Evolutionary conservation across 2,113 vertebrate species (phyloP).

Genomic region (Archilochus colubris): DNA sequence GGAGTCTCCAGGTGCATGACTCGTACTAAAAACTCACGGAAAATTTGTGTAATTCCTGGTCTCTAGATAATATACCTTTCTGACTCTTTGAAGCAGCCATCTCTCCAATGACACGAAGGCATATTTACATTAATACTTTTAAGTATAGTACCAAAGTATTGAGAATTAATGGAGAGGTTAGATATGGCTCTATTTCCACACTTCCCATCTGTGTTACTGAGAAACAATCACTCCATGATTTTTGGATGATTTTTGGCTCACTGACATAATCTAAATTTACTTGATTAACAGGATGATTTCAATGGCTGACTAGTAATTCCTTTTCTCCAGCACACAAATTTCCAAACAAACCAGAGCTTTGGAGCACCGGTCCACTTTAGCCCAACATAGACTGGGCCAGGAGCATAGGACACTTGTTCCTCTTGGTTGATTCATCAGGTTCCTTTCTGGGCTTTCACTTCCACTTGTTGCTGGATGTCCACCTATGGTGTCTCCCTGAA

Average conservation of each 20-base stretch:
- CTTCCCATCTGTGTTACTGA: neutral
- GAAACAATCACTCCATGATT: neutral
- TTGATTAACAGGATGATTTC: neutral
- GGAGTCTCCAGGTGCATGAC: neutral
- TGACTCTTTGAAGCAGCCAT: neutral
- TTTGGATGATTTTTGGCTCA: neutral
- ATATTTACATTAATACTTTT: neutral
- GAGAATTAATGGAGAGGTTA: neutral
- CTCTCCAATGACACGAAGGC: neutral
- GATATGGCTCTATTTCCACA: neutral
- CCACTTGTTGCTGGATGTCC: neutral
- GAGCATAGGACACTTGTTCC: fast-evolving
- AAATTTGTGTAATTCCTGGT: neutral
- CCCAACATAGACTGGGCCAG: fast-evolving
- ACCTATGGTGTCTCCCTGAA: neutral
- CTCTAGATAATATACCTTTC: neutral
- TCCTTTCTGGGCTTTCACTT: neutral
- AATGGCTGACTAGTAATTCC: fast-evolving
- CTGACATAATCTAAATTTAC: neutral
- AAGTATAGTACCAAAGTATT: neutral
- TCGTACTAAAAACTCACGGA: neutral
- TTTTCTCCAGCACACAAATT: neutral
- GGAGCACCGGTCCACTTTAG: neutral
- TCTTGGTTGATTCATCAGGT: neutral
- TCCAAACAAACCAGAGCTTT: neutral